A percentile compares a stretch with the other conserved stretches of the same genome.
Evolutionary conservation across 2,888 invertebrate genomes (phyloP).

Genomic region (Trisateles emortualis): DNA sequence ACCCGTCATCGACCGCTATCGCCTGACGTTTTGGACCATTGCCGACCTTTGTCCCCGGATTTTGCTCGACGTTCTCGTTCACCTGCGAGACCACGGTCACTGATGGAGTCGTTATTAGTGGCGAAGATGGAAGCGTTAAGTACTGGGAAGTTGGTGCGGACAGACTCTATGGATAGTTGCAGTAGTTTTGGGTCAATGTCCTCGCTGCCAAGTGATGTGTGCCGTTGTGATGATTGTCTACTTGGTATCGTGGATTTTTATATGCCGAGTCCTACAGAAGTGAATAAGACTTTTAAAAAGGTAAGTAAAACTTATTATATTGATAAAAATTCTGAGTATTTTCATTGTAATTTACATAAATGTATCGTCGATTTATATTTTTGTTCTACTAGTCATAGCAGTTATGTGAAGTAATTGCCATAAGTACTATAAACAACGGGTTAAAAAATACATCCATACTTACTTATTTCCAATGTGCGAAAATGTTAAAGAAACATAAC

Average conservation of each 20-base stretch:
- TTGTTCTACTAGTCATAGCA: no score
- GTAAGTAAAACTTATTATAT: constrained; percentile 68
- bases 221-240: constrained; percentile 94
- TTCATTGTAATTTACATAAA: no score
- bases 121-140: constrained; percentile 93
- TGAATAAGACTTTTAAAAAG: constrained; percentile 87
- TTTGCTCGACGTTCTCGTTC: constrained; percentile 78
- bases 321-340: no score
- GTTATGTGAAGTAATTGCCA: no score
- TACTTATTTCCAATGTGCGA: not conserved
- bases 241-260: constrained; percentile 93
- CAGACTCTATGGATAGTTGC: constrained; percentile 92
- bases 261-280: constrained; percentile 83
- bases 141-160: constrained; percentile 88
- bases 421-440: no score
- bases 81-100: constrained; percentile 89
- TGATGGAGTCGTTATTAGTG: constrained; percentile 93
- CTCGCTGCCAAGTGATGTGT: constrained; percentile 91
- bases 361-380: no score
- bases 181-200: constrained; percentile 90
- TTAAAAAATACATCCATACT: no score
- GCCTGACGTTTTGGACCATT: constrained; percentile 72
- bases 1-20: constrained; percentile 71
- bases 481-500: constrained; percentile 8
- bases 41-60: constrained; percentile 78